phyloP scores from a whole-genome alignment of 2,113 vertebrate genomes.

The Tachycineta bicolor region DNA sequence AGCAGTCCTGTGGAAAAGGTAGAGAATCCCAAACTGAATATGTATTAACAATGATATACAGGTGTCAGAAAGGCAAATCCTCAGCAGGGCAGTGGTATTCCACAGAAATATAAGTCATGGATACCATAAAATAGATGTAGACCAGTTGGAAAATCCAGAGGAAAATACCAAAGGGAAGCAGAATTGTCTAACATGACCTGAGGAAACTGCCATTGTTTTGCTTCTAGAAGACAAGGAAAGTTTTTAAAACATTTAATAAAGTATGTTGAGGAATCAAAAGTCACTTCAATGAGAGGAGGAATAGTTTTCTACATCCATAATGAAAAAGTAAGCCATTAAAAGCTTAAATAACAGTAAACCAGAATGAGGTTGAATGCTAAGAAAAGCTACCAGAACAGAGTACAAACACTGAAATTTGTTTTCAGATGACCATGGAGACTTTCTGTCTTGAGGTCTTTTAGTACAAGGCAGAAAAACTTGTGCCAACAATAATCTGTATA shows the following conservation, averaged over 20 bases:
- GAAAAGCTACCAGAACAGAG: background rate
- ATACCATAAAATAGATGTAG: background rate
- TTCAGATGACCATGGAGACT: background rate
- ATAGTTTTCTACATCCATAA: background rate
- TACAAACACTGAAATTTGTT: background rate
- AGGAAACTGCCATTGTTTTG: background rate
- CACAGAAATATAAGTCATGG: background rate
- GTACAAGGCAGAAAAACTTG: background rate
- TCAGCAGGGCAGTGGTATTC: background rate
- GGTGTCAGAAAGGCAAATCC: background rate
- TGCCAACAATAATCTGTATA: background rate
- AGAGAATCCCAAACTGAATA: background rate
- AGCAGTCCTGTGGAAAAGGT: background rate
- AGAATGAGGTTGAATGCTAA: background rate
- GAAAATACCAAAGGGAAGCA: background rate
- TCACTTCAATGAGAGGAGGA: background rate
- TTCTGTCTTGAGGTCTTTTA: background rate
- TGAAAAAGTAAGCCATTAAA: background rate
- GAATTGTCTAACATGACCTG: background rate
- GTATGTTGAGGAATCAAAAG: background rate
- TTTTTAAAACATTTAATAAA: background rate
- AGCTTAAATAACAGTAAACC: background rate
- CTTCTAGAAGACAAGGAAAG: background rate
- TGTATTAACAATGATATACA: background rate
- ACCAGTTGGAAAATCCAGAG: background rate